Evolutionary conservation across 1,140 invertebrate genomes (phyloP).

Genomic region (Sitophilus oryzae): DNA sequence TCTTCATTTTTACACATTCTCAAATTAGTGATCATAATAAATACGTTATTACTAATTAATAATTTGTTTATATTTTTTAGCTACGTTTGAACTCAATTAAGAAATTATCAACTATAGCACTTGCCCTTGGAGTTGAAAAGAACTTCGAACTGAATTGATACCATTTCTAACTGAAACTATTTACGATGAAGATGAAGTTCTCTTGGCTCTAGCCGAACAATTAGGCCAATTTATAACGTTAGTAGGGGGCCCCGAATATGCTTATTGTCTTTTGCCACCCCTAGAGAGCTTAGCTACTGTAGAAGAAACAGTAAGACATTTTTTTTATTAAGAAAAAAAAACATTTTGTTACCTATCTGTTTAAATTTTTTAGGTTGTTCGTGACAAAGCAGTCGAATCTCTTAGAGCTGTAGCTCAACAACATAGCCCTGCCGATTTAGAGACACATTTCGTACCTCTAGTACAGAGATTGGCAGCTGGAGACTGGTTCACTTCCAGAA

Average conservation of each 20-base stretch:
- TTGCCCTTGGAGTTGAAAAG: constrained; percentile 94
- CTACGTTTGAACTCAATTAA: constrained; percentile 97
- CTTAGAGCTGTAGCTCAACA: constrained; percentile 81
- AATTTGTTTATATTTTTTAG: constrained; percentile 52
- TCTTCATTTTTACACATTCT: not conserved
- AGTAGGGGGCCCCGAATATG: constrained; percentile 94
- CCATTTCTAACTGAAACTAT: constrained; percentile 99
- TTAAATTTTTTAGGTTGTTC: constrained; percentile 62
- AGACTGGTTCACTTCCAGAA: constrained; percentile 97
- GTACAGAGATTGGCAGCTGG: constrained; percentile 84
- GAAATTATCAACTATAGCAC: constrained; percentile 96
- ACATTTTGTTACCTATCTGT: too few relatives aligned
- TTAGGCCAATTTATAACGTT: constrained; percentile 89
- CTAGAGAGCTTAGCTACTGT: constrained; percentile 96
- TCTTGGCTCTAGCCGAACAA: constrained; percentile 96
- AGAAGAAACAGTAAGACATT: constrained; percentile 74
- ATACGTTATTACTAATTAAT: not conserved
- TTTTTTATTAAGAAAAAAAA: not conserved
- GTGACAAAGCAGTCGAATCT: constrained; percentile 98
- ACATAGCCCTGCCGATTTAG: constrained; percentile 81
- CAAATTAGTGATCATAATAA: not conserved
- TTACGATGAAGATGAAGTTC: constrained; percentile 99
- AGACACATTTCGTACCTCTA: constrained; percentile 90
- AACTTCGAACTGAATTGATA: constrained; percentile 94
- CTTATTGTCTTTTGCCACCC: constrained; percentile 90